A percentile compares a stretch with the other conserved stretches of the same genome.
These are phyloP conservation scores for Meghimatium bilineatum DNA, from an alignment of 2,888 invertebrate species.

Conservation along the genomic window DNA sequence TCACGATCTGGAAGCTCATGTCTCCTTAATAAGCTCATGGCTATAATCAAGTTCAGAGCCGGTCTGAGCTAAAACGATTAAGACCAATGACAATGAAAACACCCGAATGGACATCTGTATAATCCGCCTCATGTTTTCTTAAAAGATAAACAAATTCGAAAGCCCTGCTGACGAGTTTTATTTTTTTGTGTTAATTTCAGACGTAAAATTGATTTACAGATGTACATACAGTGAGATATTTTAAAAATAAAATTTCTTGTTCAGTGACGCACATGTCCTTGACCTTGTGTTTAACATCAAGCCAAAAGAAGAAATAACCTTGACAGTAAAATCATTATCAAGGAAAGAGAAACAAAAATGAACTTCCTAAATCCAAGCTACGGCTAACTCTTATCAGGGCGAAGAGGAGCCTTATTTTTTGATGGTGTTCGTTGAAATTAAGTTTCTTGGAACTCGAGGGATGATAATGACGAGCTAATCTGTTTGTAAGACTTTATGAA, in stretches of 20 bases:
- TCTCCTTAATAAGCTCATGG: neutral
- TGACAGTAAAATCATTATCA: constrained; percentile 14
- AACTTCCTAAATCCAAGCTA: neutral
- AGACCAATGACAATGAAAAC: neutral
- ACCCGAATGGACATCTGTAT: neutral
- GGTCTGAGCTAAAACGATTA: neutral
- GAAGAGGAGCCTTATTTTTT: neutral
- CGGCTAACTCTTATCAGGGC: neutral
- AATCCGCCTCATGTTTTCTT: neutral
- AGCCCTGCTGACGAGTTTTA: neutral
- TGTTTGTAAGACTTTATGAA: constrained; percentile 14
- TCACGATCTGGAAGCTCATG: neutral
- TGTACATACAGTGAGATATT: neutral
- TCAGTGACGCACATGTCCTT: neutral
- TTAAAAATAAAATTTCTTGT: neutral
- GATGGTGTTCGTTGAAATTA: neutral
- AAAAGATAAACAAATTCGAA: neutral
- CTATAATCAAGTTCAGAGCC: neutral
- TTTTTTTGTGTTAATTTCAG: neutral
- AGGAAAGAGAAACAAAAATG: neutral
- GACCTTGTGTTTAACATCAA: neutral
- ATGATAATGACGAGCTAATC: constrained; percentile 4
- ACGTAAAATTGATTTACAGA: neutral
- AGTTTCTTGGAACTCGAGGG: neutral
- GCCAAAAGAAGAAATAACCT: neutral